phyloP scores from a whole-genome alignment of 1,140 invertebrate genomes.

The Pristionchus pacificus region DNA sequence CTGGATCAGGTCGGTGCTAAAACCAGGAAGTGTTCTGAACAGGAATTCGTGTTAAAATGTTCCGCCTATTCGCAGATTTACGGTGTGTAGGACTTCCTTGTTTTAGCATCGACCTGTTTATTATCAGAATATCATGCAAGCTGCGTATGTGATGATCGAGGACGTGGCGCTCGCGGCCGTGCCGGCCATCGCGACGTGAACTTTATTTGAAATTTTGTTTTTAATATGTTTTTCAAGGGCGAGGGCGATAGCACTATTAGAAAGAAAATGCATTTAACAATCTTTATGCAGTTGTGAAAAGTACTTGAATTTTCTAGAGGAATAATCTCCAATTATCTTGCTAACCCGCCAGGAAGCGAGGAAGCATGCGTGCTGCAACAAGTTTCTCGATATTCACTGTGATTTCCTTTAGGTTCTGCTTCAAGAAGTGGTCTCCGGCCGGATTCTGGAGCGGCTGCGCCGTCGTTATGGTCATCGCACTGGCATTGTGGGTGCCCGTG shows the following conservation, averaged over 20 bases:
- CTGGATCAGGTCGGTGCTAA: background rate
- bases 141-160: background rate
- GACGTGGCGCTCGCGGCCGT: background rate
- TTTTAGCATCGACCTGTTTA: background rate
- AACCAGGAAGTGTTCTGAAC: no score
- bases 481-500: no score
- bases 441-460: background rate
- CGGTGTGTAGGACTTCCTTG: background rate
- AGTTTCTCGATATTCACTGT: background rate
- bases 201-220: background rate
- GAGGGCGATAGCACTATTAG: no score
- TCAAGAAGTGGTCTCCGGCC: background rate
- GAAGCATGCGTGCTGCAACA: no score
- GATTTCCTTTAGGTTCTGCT: background rate
- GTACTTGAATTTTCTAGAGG: background rate
- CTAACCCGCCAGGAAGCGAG: slow-evolving; percentile 13
- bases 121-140: background rate
- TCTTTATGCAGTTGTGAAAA: background rate
- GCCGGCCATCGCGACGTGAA: background rate
- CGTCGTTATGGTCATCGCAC: no score
- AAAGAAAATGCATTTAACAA: background rate
- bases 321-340: slow-evolving; percentile 5
- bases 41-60: no score
- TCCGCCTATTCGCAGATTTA: no score
- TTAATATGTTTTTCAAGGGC: background rate